Conservation (phyloP, 1,140 invertebrate genomes). For the Pseudoatta argentina region DNA sequence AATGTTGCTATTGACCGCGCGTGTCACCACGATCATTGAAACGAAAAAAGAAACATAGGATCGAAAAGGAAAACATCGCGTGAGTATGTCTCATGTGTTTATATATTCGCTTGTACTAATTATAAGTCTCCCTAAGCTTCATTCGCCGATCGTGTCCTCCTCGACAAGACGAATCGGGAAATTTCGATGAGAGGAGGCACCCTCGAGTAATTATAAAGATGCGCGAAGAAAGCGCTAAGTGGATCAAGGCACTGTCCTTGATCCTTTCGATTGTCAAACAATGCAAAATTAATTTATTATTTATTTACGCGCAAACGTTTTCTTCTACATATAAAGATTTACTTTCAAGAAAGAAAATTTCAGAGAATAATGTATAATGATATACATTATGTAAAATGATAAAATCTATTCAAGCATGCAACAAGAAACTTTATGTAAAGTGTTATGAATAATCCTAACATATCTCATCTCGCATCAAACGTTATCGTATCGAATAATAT, state of each 20-base stretch:
- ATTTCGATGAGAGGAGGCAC: slow-evolving; percentile 72
- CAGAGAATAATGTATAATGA: slow-evolving; percentile 20
- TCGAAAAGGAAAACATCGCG: slow-evolving; percentile 36
- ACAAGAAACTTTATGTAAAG: slow-evolving; percentile 36
- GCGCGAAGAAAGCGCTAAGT: slow-evolving; percentile 59
- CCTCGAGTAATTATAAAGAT: slow-evolving; percentile 60
- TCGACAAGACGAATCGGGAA: slow-evolving; percentile 75
- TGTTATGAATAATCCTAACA: slow-evolving; percentile 12
- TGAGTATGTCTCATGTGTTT: not conserved
- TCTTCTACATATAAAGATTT: not conserved
- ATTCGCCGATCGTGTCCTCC: slow-evolving; percentile 38
- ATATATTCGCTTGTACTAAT: slow-evolving; percentile 39
- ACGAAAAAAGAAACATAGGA: slow-evolving; percentile 21
- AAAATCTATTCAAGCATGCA: not conserved
- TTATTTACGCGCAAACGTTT: not conserved
- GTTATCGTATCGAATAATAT: slow-evolving; percentile 26
- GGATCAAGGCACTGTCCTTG: slow-evolving; percentile 47
- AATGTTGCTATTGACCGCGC: slow-evolving; percentile 22
- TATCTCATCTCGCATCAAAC: slow-evolving; percentile 23
- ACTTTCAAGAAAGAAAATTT: not conserved
- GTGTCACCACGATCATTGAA: slow-evolving; percentile 10
- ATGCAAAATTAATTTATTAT: slow-evolving; percentile 18
- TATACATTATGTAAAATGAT: slow-evolving; percentile 23
- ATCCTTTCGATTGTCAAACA: slow-evolving; percentile 55
- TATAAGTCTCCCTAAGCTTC: not conserved